Evolutionary conservation across 2,113 vertebrate genomes (phyloP).

Genomic region (Thomomys bottae): DNA sequence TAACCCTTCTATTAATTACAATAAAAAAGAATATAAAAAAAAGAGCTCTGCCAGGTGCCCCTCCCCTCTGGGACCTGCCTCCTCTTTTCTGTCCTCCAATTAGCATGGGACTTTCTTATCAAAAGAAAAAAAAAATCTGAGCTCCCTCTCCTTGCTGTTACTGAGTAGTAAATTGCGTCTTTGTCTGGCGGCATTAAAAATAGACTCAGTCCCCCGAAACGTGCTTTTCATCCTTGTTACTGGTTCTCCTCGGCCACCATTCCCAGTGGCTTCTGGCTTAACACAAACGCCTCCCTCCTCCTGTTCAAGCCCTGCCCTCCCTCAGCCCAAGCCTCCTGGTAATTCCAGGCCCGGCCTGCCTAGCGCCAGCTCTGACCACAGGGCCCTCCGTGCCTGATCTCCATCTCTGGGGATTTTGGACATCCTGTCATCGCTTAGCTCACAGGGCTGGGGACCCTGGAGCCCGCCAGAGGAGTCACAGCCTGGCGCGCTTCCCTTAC

Average conservation of each 20-base stretch:
- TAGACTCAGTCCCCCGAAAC: too few species aligned
- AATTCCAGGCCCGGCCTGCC: not conserved
- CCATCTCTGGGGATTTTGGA: rapidly evolving
- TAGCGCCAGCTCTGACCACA: too few species aligned
- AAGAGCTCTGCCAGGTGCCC: rapidly evolving
- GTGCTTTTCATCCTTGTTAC: rapidly evolving
- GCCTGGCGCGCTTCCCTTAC: rapidly evolving
- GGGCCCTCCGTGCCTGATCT: rapidly evolving
- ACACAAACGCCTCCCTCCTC: too few species aligned
- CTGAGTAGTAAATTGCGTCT: rapidly evolving
- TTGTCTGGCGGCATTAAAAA: not conserved
- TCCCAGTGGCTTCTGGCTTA: rapidly evolving
- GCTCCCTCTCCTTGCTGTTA: rapidly evolving
- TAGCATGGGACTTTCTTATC: rapidly evolving
- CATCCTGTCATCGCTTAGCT: too few species aligned
- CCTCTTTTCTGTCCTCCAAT: rapidly evolving
- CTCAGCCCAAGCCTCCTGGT: rapidly evolving
- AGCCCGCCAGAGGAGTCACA: too few species aligned
- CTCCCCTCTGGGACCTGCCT: too few species aligned
- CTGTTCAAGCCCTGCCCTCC: not conserved
- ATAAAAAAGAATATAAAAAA: too few species aligned
- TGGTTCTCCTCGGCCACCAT: rapidly evolving
- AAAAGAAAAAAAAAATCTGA: rapidly evolving
- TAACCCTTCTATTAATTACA: too few species aligned
- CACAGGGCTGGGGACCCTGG: too few species aligned